These are phyloP conservation scores for Zaprionus gabonicus DNA, from an alignment of 1,140 invertebrate genomes.

Conservation along the genomic window DNA sequence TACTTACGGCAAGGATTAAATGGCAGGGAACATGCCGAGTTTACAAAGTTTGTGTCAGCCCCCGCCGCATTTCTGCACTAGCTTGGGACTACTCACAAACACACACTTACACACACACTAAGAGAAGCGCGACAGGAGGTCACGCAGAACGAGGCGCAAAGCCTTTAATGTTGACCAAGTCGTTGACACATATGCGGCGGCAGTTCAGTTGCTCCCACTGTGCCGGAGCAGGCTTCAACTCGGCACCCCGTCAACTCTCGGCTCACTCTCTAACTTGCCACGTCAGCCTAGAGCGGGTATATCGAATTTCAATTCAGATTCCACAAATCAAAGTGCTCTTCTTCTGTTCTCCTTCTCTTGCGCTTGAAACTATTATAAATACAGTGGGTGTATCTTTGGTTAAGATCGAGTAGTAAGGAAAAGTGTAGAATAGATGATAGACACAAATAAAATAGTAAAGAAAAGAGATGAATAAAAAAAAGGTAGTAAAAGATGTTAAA, in stretches of 20 bases:
- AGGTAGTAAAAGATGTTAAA: background rate
- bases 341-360: background rate
- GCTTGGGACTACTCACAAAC: background rate
- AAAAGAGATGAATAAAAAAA: no score
- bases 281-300: background rate
- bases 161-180: slow-evolving; percentile 81
- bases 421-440: no score
- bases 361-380: background rate
- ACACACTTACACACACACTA: slow-evolving; percentile 22
- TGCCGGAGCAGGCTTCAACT: slow-evolving; percentile 16
- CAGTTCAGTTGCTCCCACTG: slow-evolving; percentile 54
- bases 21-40: slow-evolving; percentile 60
- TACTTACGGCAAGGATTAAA: slow-evolving; percentile 77
- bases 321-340: background rate
- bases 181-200: slow-evolving; percentile 74
- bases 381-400: background rate
- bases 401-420: no score
- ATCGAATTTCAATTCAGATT: background rate
- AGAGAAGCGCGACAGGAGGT: slow-evolving; percentile 34
- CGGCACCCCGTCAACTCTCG: background rate
- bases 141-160: slow-evolving; percentile 53
- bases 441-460: no score
- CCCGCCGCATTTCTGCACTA: slow-evolving; percentile 5
- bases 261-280: background rate
- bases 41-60: slow-evolving; percentile 63